These are phyloP conservation scores for Cynodonichthys magdalenae DNA, from an alignment of 2,797 vertebrate genomes.

Conservation along the genomic window DNA sequence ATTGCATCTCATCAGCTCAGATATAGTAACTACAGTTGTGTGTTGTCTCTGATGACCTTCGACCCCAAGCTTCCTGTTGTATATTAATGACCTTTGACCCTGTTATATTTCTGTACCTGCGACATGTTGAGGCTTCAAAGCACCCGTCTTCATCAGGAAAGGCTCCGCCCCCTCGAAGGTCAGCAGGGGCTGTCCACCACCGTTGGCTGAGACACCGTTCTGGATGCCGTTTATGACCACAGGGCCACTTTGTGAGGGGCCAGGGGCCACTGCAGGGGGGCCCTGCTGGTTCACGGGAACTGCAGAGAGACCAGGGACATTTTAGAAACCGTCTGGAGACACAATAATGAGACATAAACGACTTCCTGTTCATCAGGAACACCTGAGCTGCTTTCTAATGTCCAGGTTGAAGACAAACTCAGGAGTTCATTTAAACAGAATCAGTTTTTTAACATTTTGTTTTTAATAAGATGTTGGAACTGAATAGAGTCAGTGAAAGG, in stretches of 20 bases:
- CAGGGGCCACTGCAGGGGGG: conserved; percentile 27
- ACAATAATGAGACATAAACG: too few species aligned
- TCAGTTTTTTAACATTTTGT: too few species aligned
- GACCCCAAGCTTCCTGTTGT: not conserved
- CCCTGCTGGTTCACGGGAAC: conserved; percentile 51
- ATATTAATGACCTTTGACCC: not conserved
- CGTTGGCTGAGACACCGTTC: conserved; percentile 88
- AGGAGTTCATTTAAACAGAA: too few species aligned
- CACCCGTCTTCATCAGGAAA: conserved; percentile 90
- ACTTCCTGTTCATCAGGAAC: too few species aligned
- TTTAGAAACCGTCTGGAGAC: not conserved
- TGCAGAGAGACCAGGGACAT: conserved; percentile 29
- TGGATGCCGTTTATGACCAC: conserved; percentile 88
- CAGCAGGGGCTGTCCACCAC: conserved; percentile 82
- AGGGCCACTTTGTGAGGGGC: conserved; percentile 52
- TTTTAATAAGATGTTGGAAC: too few species aligned
- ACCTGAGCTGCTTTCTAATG: not conserved
- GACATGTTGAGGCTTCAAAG: conserved; percentile 90
- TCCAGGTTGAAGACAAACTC: too few species aligned
- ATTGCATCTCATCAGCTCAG: too few species aligned
- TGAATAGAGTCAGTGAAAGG: too few species aligned
- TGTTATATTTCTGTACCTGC: conserved; percentile 83
- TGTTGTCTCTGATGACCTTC: not conserved
- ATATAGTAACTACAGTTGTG: not conserved
- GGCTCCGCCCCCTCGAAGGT: conserved; percentile 88